These are phyloP conservation scores for Hippoglossus stenolepis DNA, from an alignment of 2,113 vertebrate species.

Conservation along the genomic window DNA sequence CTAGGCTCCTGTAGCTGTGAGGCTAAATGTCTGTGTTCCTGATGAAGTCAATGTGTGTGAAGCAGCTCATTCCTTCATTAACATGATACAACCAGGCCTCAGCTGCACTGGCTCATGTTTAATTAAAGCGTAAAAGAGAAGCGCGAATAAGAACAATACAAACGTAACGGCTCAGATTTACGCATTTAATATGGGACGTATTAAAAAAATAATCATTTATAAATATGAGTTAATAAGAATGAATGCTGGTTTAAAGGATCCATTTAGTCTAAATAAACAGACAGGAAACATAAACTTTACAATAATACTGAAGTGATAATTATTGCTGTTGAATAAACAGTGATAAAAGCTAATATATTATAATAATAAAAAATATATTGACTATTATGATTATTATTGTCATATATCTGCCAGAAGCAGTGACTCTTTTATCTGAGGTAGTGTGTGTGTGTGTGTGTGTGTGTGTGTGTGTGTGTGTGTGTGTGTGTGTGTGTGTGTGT, in stretches of 20 bases:
- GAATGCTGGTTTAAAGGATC: neutral
- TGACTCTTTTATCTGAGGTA: too few species aligned
- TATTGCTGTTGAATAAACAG: too few species aligned
- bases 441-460: neutral
- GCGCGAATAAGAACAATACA: neutral
- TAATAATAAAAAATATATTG: neutral
- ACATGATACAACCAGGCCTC: neutral
- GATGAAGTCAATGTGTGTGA: neutral
- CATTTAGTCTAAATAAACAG: neutral
- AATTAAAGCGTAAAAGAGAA: neutral
- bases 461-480: too few species aligned
- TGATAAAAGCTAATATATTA: neutral
- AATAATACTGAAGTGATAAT: neutral
- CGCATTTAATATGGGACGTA: neutral
- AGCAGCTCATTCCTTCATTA: neutral
- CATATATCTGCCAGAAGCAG: neutral
- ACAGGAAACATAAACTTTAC: neutral
- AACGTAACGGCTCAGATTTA: conserved; percentile 2
- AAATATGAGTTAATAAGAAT: neutral
- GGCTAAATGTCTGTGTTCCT: neutral
- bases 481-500: neutral
- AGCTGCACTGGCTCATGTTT: neutral
- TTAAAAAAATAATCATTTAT: neutral
- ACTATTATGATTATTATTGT: neutral
- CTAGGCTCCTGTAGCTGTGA: neutral